These are phyloP conservation scores for Sorex fumeus DNA, from an alignment of 2,113 vertebrate genomes.

Conservation along the genomic window DNA sequence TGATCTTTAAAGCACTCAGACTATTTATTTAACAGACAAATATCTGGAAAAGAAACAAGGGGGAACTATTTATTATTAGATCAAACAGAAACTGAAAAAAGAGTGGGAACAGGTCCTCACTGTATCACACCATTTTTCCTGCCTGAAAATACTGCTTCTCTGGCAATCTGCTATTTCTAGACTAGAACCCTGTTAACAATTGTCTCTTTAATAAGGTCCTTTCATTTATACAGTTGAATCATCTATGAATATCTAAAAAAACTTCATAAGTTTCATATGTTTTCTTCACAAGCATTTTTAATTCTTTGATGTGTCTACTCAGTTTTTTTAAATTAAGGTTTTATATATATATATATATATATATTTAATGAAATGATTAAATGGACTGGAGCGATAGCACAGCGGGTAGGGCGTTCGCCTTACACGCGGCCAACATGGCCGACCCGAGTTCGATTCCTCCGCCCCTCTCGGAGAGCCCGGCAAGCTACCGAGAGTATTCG, in stretches of 20 bases:
- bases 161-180: neutral
- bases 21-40: constrained; percentile 6
- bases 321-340: constrained; percentile 31
- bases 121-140: neutral
- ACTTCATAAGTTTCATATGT: constrained; percentile 26
- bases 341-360: no score
- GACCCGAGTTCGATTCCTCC: no score
- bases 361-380: no score
- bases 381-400: no score
- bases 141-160: neutral
- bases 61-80: neutral
- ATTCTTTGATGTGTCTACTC: neutral
- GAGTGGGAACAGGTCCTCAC: neutral
- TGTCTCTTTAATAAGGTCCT: neutral
- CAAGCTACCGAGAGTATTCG: no score
- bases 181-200: neutral
- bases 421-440: no score
- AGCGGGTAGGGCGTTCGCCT: no score
- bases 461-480: no score
- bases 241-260: neutral
- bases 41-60: neutral
- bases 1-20: neutral
- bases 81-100: neutral
- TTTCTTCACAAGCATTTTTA: constrained; percentile 23
- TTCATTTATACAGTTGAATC: constrained; percentile 11